These are phyloP conservation scores for Magallana gigas DNA, from an alignment of 1,140 invertebrate genomes.

Conservation along the genomic window DNA sequence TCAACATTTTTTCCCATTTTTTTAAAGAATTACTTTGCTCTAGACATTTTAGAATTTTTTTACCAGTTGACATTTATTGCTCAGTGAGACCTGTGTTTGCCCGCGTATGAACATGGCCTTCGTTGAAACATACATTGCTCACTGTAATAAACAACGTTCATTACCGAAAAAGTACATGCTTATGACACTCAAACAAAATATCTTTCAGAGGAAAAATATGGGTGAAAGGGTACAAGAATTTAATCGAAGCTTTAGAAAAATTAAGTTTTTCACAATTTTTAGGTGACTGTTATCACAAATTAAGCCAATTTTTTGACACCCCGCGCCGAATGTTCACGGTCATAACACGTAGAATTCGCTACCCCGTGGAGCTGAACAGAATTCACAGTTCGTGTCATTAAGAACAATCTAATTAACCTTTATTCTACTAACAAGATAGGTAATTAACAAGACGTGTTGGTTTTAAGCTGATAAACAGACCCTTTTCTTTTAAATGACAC, in stretches of 20 bases:
- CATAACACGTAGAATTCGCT: not conserved
- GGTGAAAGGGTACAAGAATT: slow-evolving; percentile 31
- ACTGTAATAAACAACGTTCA: not conserved
- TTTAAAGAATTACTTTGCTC: no score
- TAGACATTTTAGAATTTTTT: not conserved
- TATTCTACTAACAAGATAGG: not conserved
- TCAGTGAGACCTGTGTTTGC: not conserved
- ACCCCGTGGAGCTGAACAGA: slow-evolving; percentile 3
- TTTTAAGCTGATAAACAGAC: not conserved
- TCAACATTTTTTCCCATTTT: no score
- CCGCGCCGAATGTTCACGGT: slow-evolving; percentile 13
- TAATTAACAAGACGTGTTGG: not conserved
- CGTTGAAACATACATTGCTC: not conserved
- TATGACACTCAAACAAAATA: slow-evolving; percentile 1
- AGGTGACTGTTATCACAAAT: slow-evolving; percentile 15
- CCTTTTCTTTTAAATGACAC: not conserved
- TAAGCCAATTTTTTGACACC: slow-evolving; percentile 16
- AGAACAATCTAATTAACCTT: slow-evolving; percentile 27
- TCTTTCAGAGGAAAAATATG: not conserved
- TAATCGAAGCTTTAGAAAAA: not conserved
- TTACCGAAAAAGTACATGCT: not conserved
- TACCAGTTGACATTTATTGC: slow-evolving; percentile 26
- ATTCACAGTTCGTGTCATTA: slow-evolving; percentile 17
- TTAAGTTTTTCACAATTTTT: slow-evolving; percentile 37
- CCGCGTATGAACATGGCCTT: slow-evolving; percentile 2